Conservation (phyloP, 2,797 vertebrate genomes). For the Menidia menidia region DNA sequence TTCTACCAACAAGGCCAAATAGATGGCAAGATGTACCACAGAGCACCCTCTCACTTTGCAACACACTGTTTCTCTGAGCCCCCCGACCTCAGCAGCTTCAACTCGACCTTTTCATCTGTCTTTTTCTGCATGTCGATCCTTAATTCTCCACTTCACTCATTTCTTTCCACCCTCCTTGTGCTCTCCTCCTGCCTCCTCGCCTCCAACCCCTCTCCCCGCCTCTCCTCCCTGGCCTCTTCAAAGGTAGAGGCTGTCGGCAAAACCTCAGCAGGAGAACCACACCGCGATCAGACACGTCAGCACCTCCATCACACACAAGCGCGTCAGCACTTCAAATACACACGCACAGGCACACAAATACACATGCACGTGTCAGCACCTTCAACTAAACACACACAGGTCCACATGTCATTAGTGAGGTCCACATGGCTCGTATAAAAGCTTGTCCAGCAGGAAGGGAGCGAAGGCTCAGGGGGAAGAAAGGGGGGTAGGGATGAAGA, state of each 20-base stretch:
- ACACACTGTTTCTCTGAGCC: background rate
- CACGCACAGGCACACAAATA: slow-evolving; percentile 25
- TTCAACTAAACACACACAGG: slow-evolving; percentile 29
- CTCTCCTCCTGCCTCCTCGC: background rate
- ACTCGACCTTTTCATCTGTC: background rate
- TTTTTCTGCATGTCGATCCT: slow-evolving; percentile 16
- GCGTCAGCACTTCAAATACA: slow-evolving; percentile 51
- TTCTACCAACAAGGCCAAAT: background rate
- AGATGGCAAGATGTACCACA: slow-evolving; percentile 5
- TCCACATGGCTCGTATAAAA: slow-evolving; percentile 75
- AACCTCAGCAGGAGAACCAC: slow-evolving; percentile 63
- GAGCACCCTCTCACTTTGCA: slow-evolving; percentile 10
- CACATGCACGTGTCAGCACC: slow-evolving; percentile 49
- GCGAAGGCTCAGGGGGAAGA: slow-evolving; percentile 30
- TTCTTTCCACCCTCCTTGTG: background rate
- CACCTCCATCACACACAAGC: slow-evolving; percentile 54
- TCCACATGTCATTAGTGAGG: slow-evolving; percentile 64
- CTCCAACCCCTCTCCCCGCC: background rate
- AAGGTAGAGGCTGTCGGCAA: slow-evolving; percentile 62
- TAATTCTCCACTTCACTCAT: background rate
- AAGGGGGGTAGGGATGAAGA: slow-evolving; percentile 12
- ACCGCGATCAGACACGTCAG: slow-evolving; percentile 68
- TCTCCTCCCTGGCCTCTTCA: slow-evolving; percentile 47
- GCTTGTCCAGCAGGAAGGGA: slow-evolving; percentile 58
- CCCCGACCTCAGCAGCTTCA: background rate